Base-by-base conservation (phyloP, 2,113 vertebrate species). In the Octodon degus region DNA sequence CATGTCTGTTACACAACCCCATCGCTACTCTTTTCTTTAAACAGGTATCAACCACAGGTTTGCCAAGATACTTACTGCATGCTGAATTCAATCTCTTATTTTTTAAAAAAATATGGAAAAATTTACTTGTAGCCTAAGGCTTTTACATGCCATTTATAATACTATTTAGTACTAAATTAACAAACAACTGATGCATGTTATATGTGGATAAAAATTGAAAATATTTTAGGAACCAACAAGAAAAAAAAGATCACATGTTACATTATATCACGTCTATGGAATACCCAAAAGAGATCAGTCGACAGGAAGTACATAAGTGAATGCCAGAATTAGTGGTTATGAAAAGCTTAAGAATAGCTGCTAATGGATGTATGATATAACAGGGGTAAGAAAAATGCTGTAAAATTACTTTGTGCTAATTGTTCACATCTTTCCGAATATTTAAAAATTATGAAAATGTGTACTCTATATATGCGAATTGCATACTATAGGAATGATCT, bases 91-190 rank as follows among this genome's bases (percentile, higher is more conserved):
- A 86, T 47, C 13, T 62, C 17, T 92, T 50, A 34, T 32, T 32
- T 93, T 92, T 72, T 85, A 53, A 53, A 32, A 30, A 40, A 40
- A 58, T 19, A 2, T 43, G n/a, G 24, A 86, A 11, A 93, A 86
- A 2, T 4, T 12, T 76, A 80, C 24, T 74, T 96, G 24, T 14
- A 86, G 79, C 2, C 94, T 40, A 76, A 37, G 37, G 8, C 2
- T 47, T 92, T 88, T 10, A 77, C 0, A 85, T 83, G 19, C 55
- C 65, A 62, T 87, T 65, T 74, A 67, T 43, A 92, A 72, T 53
- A 92, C 27, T 87, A 86, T 53, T 63, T 37, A 40, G 7, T 4
- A 79, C 14, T 90, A 50, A 85, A 89, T 91, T 20, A 94, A 89
- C 20, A n/a, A 65, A 63, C 7, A 65, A 81, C 8, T 77, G 65